A percentile compares a stretch with the other conserved stretches of the same genome.
Conservation (phyloP, 2,888 invertebrate genomes). For the Leptopterna dolabrata region DNA sequence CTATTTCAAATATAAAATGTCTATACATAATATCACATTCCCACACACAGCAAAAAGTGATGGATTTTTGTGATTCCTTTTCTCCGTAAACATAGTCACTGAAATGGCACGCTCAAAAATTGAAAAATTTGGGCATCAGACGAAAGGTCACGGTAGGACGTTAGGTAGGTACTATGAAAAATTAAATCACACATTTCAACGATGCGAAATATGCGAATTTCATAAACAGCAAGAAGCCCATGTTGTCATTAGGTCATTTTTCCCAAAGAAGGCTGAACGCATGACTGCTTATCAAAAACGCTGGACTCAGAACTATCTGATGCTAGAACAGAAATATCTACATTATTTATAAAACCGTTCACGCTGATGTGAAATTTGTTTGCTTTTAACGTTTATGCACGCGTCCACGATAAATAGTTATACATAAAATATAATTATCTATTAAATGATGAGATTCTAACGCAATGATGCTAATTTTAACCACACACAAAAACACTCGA, state of each 20-base stretch:
- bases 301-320: no score
- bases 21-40: conserved; percentile 28
- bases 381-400: not conserved
- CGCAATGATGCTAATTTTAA: not conserved
- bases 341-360: not conserved
- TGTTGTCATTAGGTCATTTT: not conserved
- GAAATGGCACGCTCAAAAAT: conserved; percentile 34
- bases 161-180: not conserved
- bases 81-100: not conserved
- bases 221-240: not conserved
- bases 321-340: not conserved
- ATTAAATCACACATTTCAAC: not conserved
- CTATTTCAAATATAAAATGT: not conserved
- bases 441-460: not conserved
- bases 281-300: not conserved
- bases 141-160: not conserved
- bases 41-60: not conserved
- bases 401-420: not conserved
- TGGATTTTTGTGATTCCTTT: not conserved
- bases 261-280: not conserved
- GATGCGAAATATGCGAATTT: no score
- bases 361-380: not conserved
- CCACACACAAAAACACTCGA: not conserved
- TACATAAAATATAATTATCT: not conserved
- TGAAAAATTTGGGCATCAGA: not conserved